Evolutionary conservation across 1,140 invertebrate species (phyloP).

Genomic region (Drosophila arizonae): DNA sequence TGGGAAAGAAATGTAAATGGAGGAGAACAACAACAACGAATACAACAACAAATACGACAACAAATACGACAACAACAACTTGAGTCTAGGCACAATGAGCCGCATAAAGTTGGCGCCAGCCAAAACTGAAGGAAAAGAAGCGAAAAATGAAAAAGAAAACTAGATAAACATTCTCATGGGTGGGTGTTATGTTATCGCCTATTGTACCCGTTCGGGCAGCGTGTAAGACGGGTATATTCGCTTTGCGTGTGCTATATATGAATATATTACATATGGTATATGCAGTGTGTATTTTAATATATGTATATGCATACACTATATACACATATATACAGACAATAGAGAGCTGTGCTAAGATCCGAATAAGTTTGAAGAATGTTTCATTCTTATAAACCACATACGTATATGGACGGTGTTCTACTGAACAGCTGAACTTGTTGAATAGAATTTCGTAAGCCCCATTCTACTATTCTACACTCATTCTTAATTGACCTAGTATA

Average conservation of each 20-base stretch:
- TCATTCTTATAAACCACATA: too few species aligned
- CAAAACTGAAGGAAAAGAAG: conserved; percentile 9
- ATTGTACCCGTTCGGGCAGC: background rate
- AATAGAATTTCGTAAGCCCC: too few species aligned
- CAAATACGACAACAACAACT: conserved; percentile 42
- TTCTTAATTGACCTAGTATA: too few species aligned
- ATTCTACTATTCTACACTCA: too few species aligned
- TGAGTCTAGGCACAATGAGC: conserved; percentile 27
- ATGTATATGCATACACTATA: too few species aligned
- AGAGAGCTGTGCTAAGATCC: too few species aligned
- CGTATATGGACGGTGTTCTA: background rate
- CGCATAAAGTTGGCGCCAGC: conserved; percentile 74
- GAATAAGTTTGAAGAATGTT: too few species aligned
- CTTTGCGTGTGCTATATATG: background rate
- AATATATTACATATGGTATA: background rate
- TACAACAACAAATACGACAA: conserved; percentile 31
- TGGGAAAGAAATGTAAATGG: background rate
- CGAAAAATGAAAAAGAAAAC: conserved; percentile 18
- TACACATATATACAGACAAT: too few species aligned
- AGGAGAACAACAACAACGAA: background rate
- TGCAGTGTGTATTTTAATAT: background rate
- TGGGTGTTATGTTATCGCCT: background rate
- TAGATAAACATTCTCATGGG: conserved; percentile 22
- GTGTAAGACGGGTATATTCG: background rate
- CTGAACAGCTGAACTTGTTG: too few species aligned